Evolutionary conservation across 2,888 invertebrate species (phyloP), one percentile per base, ranked within the genome.

Genomic region (Nemotelus pantherinus): DNA sequence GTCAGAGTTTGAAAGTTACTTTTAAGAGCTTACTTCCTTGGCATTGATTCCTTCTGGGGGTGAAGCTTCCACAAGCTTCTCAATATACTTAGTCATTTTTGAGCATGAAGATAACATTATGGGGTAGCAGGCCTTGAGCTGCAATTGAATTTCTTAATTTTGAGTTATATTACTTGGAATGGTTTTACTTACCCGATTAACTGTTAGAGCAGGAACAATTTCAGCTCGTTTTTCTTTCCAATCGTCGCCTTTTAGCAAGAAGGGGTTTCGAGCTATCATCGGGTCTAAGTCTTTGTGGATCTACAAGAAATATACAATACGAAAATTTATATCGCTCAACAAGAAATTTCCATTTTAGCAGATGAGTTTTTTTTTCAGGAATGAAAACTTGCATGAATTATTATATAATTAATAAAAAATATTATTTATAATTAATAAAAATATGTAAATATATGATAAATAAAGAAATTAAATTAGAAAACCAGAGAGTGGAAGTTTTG

Each of bases 181-280:
- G 6, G 6, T 60, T n/a, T 0, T 6, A 60, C 82, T 80, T 84
- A 89, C 88, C 78, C 89, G 88, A 58, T 86, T 87, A 9, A 85
- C 83, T 1, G 90, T 89, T 48, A 91, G 87, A 2, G 88, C 88
- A 0, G 89, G 88, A 0, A 89, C 88, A 25, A 90, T 80, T 80
- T 88, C 88, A 1, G 85, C 83, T 3, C 90, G 85, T 1, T 87
- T 82, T 0, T 84, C 83, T 78, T 88, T 89, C 90, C 90, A 89
- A 80, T 86, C 82, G 10, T 87, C 84, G 0, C 89, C 88, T 10
- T 84, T 86, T 41, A 89, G 79, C 0, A 84, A 78, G 80, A 90
- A 89, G 0, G 89, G 88, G 84, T 89, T 88, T 64, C 86, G 86
- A 2, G 86, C 86, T 6, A 87, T 82, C 4, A 90, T 81, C 0